Conservation (phyloP, 2,888 invertebrate genomes). For the Clistopyga incitator region DNA sequence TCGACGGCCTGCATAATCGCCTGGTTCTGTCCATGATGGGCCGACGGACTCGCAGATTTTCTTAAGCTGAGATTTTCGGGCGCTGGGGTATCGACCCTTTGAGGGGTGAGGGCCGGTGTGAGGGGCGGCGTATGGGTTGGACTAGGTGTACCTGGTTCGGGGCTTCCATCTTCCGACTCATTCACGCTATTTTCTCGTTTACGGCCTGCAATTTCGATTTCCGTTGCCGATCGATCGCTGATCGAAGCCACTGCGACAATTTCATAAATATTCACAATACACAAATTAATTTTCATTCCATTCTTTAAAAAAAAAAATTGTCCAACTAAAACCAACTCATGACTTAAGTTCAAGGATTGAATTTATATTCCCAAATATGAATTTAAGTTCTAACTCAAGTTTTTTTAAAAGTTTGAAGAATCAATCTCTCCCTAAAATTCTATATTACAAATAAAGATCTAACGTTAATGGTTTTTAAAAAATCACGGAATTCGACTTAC, state of each 20-base stretch:
- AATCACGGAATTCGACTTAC: conserved; percentile 61
- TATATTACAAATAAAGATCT: no score
- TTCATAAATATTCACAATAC: background rate
- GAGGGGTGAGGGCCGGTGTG: conserved; percentile 79
- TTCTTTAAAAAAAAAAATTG: no score
- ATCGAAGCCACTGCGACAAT: conserved; percentile 25
- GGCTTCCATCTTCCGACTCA: conserved; percentile 81
- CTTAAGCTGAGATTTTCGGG: conserved; percentile 94
- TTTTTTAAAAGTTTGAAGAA: no score
- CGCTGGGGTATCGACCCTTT: conserved; percentile 85
- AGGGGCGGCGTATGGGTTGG: conserved; percentile 80
- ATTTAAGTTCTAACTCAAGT: no score
- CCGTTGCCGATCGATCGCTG: conserved; percentile 64
- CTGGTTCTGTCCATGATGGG: conserved; percentile 77
- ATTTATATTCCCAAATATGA: background rate
- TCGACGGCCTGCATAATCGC: conserved; percentile 78
- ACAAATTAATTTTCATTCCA: no score
- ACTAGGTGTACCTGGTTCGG: conserved; percentile 80
- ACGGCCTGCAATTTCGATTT: conserved; percentile 70
- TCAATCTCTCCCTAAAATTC: no score
- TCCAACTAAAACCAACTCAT: no score
- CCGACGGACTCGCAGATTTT: conserved; percentile 85
- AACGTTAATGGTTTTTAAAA: background rate
- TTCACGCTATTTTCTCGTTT: conserved; percentile 79
- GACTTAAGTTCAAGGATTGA: no score